Evolutionary conservation across 1,140 invertebrate genomes (phyloP).

Genomic region (Agrilus planipennis): DNA sequence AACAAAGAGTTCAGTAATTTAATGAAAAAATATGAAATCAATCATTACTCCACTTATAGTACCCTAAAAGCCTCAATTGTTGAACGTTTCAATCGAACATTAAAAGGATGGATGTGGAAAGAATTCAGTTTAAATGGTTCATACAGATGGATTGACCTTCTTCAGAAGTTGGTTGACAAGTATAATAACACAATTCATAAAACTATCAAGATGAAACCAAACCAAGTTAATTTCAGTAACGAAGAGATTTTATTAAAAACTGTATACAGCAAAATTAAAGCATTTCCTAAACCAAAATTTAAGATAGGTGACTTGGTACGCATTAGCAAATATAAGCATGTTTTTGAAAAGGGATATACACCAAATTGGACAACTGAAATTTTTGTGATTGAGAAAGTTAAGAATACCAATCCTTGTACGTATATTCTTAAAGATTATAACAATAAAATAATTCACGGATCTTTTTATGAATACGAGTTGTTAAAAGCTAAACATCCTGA

Average conservation of each 20-base stretch:
- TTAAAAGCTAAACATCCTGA: conserved; percentile 20
- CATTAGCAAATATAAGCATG: conserved; percentile 10
- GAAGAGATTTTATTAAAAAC: conserved; percentile 12
- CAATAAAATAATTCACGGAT: conserved; percentile 13
- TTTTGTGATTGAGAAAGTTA: conserved; percentile 20
- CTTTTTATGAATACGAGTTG: conserved; percentile 23
- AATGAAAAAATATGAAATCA: conserved; percentile 13
- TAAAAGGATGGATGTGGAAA: conserved; percentile 31
- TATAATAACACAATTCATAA: conserved; percentile 17
- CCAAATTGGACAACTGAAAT: conserved; percentile 26
- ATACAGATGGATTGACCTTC: conserved; percentile 24
- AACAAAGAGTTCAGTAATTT: conserved; percentile 13
- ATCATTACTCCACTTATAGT: conserved; percentile 14
- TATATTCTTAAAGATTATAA: conserved; percentile 12
- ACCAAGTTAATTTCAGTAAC: conserved; percentile 9
- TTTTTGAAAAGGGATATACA: conserved; percentile 22
- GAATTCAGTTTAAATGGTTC: conserved; percentile 28
- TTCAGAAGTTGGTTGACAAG: conserved; percentile 13
- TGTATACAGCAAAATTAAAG: conserved; percentile 10
- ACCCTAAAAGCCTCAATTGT: conserved; percentile 16
- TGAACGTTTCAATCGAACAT: conserved; percentile 17
- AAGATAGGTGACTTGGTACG: conserved; percentile 13
- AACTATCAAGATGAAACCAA: conserved; percentile 16
- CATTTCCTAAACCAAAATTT: neutral
- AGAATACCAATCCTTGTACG: conserved; percentile 7